These are phyloP conservation scores for Metopolophium dirhodum DNA, from an alignment of 1,140 invertebrate species.

Conservation along the genomic window DNA sequence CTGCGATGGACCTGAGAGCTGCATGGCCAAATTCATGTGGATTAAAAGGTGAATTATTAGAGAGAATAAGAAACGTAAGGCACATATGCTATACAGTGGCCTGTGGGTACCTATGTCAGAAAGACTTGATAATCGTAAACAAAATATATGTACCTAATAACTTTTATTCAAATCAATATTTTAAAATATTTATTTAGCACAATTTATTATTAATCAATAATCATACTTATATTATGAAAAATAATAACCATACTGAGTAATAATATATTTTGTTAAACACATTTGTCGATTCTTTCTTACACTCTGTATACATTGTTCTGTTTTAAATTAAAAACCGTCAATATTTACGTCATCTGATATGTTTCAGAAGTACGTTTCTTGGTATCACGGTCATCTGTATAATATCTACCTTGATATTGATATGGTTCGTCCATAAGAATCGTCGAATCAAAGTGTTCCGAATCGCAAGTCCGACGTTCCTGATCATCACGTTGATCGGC, in stretches of 20 bases:
- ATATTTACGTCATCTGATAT: neutral
- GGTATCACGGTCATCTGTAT: conserved; percentile 41
- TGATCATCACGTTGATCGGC: conserved; percentile 83
- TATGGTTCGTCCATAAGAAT: conserved; percentile 80
- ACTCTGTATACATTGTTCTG: neutral
- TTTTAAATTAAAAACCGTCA: neutral
- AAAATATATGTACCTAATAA: neutral
- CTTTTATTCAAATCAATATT: neutral
- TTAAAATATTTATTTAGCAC: neutral
- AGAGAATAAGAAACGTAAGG: neutral
- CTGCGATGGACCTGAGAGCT: conserved; percentile 2
- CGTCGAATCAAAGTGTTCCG: conserved; percentile 86
- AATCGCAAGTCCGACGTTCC: conserved; percentile 87
- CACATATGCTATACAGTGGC: neutral
- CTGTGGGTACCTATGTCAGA: too few species aligned
- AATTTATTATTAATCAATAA: neutral
- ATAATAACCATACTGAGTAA: too few species aligned
- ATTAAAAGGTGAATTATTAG: conserved; percentile 5
- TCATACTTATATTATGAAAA: neutral
- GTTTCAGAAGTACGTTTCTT: conserved; percentile 45
- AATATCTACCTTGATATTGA: conserved; percentile 64
- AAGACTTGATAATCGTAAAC: neutral
- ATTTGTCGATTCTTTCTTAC: neutral
- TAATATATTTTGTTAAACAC: neutral
- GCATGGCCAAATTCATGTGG: conserved; percentile 42